phyloP scores from a whole-genome alignment of 2,113 vertebrate genomes.

The Pseudorasbora parva region DNA sequence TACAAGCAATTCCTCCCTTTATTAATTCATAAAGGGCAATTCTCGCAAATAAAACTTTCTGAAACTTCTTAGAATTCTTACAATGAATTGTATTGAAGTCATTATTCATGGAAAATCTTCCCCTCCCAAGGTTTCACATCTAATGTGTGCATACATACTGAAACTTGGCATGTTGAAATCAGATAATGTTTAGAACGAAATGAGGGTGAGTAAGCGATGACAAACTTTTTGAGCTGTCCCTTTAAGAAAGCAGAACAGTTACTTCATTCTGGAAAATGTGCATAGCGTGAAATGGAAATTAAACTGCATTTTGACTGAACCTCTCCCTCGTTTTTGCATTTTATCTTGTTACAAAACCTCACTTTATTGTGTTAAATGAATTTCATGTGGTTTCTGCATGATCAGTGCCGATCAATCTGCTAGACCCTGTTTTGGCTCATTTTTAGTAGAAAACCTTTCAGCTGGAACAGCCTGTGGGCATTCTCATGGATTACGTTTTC shows the following conservation, averaged over 20 bases:
- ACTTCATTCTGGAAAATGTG: neutral
- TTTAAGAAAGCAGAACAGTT: neutral
- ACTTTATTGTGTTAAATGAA: neutral
- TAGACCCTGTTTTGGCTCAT: neutral
- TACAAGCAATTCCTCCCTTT: too few relatives aligned
- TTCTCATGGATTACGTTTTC: conserved; percentile 22
- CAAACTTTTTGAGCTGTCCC: neutral
- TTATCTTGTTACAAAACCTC: neutral
- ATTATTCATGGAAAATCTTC: neutral
- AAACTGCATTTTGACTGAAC: neutral
- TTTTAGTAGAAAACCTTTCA: conserved; percentile 36
- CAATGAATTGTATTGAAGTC: neutral
- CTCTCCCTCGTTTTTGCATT: neutral
- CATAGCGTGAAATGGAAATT: neutral
- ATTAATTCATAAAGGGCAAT: too few relatives aligned
- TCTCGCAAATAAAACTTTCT: too few relatives aligned
- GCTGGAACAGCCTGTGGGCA: conserved; percentile 30
- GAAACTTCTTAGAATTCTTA: too few relatives aligned
- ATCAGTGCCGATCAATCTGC: neutral
- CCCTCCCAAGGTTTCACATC: neutral
- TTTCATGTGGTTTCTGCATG: conserved; percentile 22
- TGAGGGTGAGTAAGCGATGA: neutral
- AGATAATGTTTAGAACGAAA: neutral
- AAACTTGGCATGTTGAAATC: neutral
- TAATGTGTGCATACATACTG: neutral